Conservation (phyloP, 2,888 invertebrate species). For the Agrypnus murinus region DNA sequence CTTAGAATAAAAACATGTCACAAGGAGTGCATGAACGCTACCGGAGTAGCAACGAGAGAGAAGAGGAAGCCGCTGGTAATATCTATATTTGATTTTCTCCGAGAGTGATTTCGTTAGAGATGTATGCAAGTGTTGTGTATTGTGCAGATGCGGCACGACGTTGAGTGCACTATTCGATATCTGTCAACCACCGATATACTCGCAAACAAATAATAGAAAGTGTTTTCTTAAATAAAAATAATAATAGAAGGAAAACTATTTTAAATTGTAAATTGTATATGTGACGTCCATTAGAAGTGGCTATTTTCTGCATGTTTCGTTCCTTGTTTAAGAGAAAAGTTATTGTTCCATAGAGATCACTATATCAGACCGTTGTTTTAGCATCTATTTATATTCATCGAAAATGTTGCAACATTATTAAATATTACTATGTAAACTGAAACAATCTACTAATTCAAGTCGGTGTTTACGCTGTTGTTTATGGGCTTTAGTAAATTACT, state of each 20-base stretch:
- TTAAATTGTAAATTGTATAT: not conserved
- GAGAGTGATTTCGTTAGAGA: slow-evolving; percentile 54
- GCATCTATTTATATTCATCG: slow-evolving; percentile 44
- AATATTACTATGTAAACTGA: not conserved
- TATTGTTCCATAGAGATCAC: slow-evolving; percentile 38
- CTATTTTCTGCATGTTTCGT: slow-evolving; percentile 32
- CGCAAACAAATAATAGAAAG: not conserved
- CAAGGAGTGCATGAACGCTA: slow-evolving; percentile 36
- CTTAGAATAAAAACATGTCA: slow-evolving; percentile 40
- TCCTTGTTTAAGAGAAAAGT: slow-evolving; percentile 23
- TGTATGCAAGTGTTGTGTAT: slow-evolving; percentile 47
- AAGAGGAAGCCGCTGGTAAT: slow-evolving; percentile 46
- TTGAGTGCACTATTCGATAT: slow-evolving; percentile 44
- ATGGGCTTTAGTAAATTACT: too few relatives aligned
- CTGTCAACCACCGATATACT: slow-evolving; percentile 32
- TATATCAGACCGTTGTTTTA: slow-evolving; percentile 39
- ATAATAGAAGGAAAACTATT: not conserved
- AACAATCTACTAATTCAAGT: too few relatives aligned
- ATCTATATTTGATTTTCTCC: slow-evolving; percentile 57
- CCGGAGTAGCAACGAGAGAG: slow-evolving; percentile 30
- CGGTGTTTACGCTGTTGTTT: too few relatives aligned
- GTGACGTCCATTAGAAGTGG: slow-evolving; percentile 27
- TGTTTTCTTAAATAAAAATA: slow-evolving; percentile 5
- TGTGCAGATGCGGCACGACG: slow-evolving; percentile 25
- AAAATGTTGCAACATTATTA: slow-evolving; percentile 33